Percentiles rank a stretch among this genome's conserved stretches.
phyloP scores from a whole-genome alignment of 2,113 vertebrate species.

The Cygnus buccinator region DNA sequence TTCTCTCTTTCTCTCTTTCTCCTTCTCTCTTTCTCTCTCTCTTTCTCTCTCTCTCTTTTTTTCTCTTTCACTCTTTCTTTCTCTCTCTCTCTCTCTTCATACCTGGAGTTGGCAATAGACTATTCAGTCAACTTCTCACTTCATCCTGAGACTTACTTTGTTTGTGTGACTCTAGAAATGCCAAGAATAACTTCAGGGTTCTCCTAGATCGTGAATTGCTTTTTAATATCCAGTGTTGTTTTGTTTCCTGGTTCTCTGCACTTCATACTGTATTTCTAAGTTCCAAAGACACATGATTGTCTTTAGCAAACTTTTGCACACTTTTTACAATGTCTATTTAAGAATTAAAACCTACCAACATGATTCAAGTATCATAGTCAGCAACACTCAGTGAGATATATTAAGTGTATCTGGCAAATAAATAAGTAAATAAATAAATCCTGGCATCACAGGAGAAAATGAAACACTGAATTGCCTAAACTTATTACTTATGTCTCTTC shows the following conservation, averaged over 20 bases:
- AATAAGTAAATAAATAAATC: neutral
- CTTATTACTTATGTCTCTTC: neutral
- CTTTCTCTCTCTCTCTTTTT: too few relatives aligned
- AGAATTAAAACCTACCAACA: neutral
- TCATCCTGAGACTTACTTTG: neutral
- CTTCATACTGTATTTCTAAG: neutral
- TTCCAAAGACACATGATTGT: neutral
- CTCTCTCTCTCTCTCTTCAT: neutral
- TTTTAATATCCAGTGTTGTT: neutral
- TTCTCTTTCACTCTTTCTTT: too few relatives aligned
- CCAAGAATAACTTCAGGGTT: neutral
- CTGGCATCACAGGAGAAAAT: neutral
- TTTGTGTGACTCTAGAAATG: neutral
- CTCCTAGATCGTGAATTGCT: neutral
- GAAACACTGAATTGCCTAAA: neutral
- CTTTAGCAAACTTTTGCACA: neutral
- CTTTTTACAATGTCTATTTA: neutral
- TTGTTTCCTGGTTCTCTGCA: neutral
- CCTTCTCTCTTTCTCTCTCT: too few relatives aligned
- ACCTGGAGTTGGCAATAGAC: neutral
- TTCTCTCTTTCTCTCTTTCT: too few relatives aligned
- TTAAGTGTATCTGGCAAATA: neutral
- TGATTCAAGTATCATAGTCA: neutral
- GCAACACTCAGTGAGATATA: neutral
- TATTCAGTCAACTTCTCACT: neutral